phyloP scores from a whole-genome alignment of 2,113 vertebrate genomes.

The Mionectes macconnelli region DNA sequence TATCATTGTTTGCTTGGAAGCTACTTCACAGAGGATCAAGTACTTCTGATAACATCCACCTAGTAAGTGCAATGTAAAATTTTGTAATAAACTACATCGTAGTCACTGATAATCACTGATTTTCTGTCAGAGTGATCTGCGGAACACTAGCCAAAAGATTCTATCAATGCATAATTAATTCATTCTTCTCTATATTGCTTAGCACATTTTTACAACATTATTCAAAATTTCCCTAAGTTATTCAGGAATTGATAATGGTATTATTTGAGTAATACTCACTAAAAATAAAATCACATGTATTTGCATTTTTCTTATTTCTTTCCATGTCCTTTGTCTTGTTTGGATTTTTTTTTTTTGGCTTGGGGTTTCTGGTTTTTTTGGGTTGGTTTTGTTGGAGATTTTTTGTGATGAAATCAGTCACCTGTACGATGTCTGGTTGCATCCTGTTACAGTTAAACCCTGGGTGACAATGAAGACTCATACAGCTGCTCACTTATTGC shows the following conservation, averaged over 20 bases:
- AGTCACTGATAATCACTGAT: not conserved
- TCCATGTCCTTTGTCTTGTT: not conserved
- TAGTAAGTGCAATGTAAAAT: not conserved
- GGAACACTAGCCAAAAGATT: not conserved
- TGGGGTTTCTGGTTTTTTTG: not conserved
- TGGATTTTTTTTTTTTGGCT: not conserved
- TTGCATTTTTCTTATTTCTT: not conserved
- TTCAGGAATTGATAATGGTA: not conserved
- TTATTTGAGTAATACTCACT: not conserved
- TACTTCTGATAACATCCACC: not conserved
- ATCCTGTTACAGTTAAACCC: fast-evolving
- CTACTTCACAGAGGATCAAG: not conserved
- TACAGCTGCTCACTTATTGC: not conserved
- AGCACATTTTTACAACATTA: not conserved
- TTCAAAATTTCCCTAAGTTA: not conserved
- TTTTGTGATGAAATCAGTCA: not conserved
- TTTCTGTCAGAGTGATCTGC: not conserved
- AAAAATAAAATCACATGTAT: not conserved
- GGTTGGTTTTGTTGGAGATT: not conserved
- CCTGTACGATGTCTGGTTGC: not conserved
- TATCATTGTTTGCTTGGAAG: not conserved
- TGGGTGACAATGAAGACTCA: not conserved
- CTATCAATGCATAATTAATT: not conserved
- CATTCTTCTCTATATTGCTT: not conserved
- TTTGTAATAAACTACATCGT: not conserved